Evolutionary conservation across 53 echinoderm and acorn worm species (phyloP).

Genomic region (Arbacia lixula): DNA sequence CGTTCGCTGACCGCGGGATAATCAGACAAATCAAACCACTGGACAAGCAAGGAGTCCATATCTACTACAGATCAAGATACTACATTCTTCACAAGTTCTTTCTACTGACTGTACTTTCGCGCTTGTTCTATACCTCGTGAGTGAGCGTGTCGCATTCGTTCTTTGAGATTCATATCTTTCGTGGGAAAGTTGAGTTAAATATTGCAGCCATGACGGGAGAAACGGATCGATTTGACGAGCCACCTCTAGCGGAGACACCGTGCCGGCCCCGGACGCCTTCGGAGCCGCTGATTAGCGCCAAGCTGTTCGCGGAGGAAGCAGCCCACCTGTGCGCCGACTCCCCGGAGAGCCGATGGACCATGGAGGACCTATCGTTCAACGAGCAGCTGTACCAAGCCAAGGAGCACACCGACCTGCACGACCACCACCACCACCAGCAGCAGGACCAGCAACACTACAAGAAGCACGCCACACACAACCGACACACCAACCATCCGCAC

Average conservation of each 20-base stretch:
- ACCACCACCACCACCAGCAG: slow-evolving; percentile 10
- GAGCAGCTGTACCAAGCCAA: slow-evolving; percentile 43
- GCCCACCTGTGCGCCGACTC: slow-evolving; percentile 43
- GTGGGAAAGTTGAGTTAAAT: not conserved
- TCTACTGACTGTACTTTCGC: not conserved
- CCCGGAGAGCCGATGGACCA: slow-evolving; percentile 71
- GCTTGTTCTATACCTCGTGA: too few relatives aligned
- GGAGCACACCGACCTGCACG: not conserved
- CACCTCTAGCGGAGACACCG: slow-evolving; percentile 42
- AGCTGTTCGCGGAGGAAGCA: slow-evolving; percentile 48
- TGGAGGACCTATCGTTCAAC: slow-evolving; percentile 63
- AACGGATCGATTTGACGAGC: slow-evolving; percentile 52
- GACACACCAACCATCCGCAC: slow-evolving; percentile 10
- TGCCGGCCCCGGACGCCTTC: slow-evolving; percentile 43
- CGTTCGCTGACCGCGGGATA: slow-evolving; percentile 48
- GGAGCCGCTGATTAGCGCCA: slow-evolving; percentile 43
- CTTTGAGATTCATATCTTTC: not conserved
- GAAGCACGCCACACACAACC: slow-evolving; percentile 46
- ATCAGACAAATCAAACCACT: not conserved
- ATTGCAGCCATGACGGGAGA: slow-evolving; percentile 44
- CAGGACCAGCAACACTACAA: slow-evolving; percentile 44
- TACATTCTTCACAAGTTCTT: slow-evolving; percentile 2
- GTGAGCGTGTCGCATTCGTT: slow-evolving; percentile 1
- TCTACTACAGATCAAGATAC: slow-evolving; percentile 8
- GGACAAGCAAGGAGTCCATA: slow-evolving; percentile 5